These are phyloP conservation scores for Sarcophaga subvicina DNA, from an alignment of 2,888 invertebrate genomes.

Conservation along the genomic window DNA sequence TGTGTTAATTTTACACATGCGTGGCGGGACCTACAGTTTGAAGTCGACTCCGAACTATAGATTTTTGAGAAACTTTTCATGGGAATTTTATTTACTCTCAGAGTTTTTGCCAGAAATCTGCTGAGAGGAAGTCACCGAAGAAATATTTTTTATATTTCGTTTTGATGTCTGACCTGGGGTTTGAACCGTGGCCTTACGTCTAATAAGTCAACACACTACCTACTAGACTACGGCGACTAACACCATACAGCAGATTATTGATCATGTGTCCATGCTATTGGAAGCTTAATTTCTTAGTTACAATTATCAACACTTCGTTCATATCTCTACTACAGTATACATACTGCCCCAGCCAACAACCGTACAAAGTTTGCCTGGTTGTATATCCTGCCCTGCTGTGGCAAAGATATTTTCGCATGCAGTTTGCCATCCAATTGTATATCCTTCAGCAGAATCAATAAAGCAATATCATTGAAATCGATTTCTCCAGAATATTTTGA, in stretches of 20 bases:
- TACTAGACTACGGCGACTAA: too few relatives aligned
- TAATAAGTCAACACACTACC: too few relatives aligned
- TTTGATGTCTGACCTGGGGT: too few relatives aligned
- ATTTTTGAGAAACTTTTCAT: too few relatives aligned
- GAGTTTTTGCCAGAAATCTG: too few relatives aligned
- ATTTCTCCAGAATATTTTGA: background rate
- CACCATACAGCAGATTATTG: conserved; percentile 72
- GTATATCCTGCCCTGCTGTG: background rate
- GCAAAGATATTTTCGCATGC: conserved; percentile 28
- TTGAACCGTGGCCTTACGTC: too few relatives aligned
- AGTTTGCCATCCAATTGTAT: conserved; percentile 23
- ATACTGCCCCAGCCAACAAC: conserved; percentile 73
- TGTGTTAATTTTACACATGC: too few relatives aligned
- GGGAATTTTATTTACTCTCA: too few relatives aligned
- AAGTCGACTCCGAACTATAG: too few relatives aligned
- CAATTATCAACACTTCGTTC: background rate
- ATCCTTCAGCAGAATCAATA: conserved; percentile 19
- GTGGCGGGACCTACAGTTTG: too few relatives aligned
- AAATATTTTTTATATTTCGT: too few relatives aligned
- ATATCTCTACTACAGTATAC: conserved; percentile 40
- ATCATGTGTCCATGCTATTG: conserved; percentile 57
- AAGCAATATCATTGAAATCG: conserved; percentile 42
- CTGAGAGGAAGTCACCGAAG: too few relatives aligned
- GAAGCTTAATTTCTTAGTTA: background rate
- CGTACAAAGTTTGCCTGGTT: conserved; percentile 60